phyloP scores from a whole-genome alignment of 35 echinoderm and acorn worm genomes.

The Lytechinus pictus region DNA sequence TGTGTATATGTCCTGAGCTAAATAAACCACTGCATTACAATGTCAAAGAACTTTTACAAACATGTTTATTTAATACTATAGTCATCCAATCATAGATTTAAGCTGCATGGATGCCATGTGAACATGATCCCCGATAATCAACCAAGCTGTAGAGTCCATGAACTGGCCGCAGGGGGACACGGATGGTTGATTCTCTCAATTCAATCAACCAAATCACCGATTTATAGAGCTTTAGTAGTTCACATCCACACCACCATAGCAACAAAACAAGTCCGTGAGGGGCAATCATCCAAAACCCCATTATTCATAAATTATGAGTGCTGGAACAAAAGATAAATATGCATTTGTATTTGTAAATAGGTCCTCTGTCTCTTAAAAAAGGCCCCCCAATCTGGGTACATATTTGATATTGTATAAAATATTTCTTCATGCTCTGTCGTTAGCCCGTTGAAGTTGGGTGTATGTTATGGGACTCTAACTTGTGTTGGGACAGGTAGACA shows the following conservation, averaged over 20 bases:
- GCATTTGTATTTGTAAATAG: not conserved
- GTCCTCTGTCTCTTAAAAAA: not conserved
- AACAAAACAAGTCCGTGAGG: not conserved
- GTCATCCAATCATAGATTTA: no score
- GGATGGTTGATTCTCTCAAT: not conserved
- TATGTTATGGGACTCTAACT: not conserved
- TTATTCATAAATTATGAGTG: not conserved
- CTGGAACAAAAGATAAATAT: constrained; percentile 12
- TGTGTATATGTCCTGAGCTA: no score
- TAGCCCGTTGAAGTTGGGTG: not conserved
- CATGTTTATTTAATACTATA: no score
- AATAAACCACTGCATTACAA: no score
- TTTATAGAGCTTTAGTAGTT: not conserved
- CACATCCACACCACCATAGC: not conserved
- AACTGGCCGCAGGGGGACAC: not conserved
- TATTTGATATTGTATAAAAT: not conserved
- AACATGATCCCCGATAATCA: not conserved
- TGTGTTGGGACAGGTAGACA: not conserved
- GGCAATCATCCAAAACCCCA: not conserved
- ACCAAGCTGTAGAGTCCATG: not conserved
- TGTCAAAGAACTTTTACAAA: no score
- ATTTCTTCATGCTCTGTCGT: not conserved
- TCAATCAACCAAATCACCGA: not conserved
- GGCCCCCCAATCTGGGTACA: not conserved
- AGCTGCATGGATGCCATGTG: no score